phyloP scores from a whole-genome alignment of 2,113 vertebrate species.

The Indicator indicator region DNA sequence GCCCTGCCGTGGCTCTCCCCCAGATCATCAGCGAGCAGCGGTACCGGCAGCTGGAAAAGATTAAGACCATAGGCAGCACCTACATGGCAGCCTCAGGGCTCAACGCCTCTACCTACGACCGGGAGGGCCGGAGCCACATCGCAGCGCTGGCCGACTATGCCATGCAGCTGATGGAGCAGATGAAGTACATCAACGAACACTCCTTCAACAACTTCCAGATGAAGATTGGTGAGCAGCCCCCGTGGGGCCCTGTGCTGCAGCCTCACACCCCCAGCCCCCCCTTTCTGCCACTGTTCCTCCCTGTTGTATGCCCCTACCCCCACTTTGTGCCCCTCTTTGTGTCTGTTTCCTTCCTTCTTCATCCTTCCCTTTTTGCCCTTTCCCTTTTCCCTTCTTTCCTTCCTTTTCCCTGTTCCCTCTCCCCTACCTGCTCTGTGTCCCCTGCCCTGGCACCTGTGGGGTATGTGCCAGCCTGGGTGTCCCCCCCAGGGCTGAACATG shows the following conservation, averaged over 20 bases:
- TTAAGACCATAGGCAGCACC: conserved; percentile 95
- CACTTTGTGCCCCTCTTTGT: no score
- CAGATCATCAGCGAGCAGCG: conserved; percentile 42
- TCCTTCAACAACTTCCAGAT: conserved; percentile 59
- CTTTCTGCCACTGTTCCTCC: no score
- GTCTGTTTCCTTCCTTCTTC: no score
- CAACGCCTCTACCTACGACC: conserved; percentile 91
- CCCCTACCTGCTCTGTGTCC: no score
- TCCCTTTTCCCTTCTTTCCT: not conserved
- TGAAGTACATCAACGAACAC: conserved; percentile 49
- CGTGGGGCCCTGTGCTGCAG: no score
- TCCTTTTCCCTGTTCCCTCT: not conserved
- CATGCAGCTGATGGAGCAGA: conserved; percentile 48
- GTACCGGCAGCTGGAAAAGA: conserved; percentile 92
- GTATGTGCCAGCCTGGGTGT: no score
- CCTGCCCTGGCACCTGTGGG: no score
- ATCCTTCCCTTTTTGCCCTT: no score
- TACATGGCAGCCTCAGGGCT: conserved; percentile 96
- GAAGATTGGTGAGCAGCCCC: not conserved
- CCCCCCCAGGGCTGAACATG: conserved; percentile 87
- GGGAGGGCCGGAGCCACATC: conserved; percentile 36
- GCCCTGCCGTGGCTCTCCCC: not conserved
- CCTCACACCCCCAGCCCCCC: no score
- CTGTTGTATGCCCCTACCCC: no score
- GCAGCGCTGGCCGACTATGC: conserved; percentile 36